phyloP scores from a whole-genome alignment of 1,140 invertebrate species.

The Mylabris phalerata region DNA sequence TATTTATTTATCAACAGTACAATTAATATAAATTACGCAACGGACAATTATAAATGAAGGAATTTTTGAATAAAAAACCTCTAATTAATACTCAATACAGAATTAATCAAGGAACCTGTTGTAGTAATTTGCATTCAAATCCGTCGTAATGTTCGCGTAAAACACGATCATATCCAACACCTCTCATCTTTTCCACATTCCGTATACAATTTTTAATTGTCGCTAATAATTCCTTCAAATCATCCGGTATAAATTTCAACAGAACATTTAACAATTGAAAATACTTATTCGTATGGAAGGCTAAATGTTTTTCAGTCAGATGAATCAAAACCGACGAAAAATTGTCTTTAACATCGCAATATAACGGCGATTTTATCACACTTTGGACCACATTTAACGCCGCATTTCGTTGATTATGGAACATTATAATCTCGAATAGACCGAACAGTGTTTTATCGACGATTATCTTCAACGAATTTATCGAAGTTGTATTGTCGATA shows the following conservation, averaged over 20 bases:
- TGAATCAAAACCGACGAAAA: constrained; percentile 19
- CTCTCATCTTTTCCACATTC: constrained; percentile 33
- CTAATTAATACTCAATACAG: too few species aligned
- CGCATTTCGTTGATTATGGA: constrained; percentile 27
- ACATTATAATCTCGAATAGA: constrained; percentile 35
- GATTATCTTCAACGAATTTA: constrained; percentile 17
- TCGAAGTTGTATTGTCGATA: constrained; percentile 17
- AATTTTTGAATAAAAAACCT: too few species aligned
- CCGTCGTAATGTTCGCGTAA: constrained; percentile 32
- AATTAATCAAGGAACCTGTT: background rate
- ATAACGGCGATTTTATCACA: constrained; percentile 22
- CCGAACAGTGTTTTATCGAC: constrained; percentile 27
- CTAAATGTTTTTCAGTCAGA: constrained; percentile 35
- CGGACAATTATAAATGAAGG: too few species aligned
- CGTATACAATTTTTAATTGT: constrained; percentile 28
- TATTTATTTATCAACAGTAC: too few species aligned
- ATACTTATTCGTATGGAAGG: constrained; percentile 34
- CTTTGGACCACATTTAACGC: constrained; percentile 27
- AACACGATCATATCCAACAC: constrained; percentile 37
- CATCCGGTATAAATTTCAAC: constrained; percentile 29
- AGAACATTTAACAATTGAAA: constrained; percentile 34
- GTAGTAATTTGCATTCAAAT: constrained; percentile 20
- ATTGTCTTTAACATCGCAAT: constrained; percentile 19
- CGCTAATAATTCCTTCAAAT: constrained; percentile 22
- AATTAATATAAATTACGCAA: too few species aligned